phyloP scores from a whole-genome alignment of 2,113 vertebrate species.

The Micronycteris hirsuta region DNA sequence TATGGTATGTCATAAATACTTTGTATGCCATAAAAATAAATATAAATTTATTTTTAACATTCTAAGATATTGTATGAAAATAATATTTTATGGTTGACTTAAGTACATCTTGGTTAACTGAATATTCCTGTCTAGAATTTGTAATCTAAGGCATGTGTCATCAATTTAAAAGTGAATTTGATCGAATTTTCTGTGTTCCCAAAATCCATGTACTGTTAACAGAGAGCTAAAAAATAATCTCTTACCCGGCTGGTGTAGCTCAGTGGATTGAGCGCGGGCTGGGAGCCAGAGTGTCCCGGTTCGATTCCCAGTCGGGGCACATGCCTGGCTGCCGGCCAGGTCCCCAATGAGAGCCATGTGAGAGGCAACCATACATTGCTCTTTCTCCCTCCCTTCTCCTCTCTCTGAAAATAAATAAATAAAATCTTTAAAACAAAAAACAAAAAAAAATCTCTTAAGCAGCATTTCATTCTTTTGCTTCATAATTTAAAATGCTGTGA shows the following conservation, averaged over 20 bases:
- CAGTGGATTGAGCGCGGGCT: too few relatives aligned
- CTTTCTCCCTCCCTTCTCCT: too few relatives aligned
- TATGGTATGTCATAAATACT: background rate
- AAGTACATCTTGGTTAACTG: background rate
- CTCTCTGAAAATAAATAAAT: too few relatives aligned
- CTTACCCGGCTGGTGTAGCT: too few relatives aligned
- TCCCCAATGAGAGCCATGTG: too few relatives aligned
- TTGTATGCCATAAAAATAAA: conserved; percentile 4
- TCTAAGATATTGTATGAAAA: background rate
- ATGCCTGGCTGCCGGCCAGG: too few relatives aligned
- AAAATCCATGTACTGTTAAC: background rate
- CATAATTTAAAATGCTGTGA: background rate
- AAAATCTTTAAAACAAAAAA: too few relatives aligned
- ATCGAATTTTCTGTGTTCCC: conserved; percentile 8
- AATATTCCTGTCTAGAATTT: background rate
- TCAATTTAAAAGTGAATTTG: background rate
- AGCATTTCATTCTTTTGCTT: background rate
- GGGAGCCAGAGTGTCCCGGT: too few relatives aligned
- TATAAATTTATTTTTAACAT: background rate
- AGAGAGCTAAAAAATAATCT: background rate
- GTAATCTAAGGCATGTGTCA: background rate
- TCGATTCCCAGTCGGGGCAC: too few relatives aligned
- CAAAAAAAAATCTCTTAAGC: too few relatives aligned
- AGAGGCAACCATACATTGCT: too few relatives aligned
- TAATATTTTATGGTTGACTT: background rate